Base-by-base conservation (phyloP, 2,113 vertebrate species). In the Channa argus region DNA sequence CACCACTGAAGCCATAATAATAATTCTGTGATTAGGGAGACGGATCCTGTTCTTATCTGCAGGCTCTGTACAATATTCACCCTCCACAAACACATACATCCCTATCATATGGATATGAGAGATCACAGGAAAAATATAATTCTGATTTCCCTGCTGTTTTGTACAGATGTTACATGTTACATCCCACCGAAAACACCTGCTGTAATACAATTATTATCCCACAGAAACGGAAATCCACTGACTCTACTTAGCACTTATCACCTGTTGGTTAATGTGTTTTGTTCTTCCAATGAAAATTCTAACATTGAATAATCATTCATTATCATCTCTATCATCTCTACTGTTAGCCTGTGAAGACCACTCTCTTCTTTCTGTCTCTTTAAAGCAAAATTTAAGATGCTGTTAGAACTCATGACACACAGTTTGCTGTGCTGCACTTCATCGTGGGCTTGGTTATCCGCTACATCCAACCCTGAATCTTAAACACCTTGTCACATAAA, bases 401-500 rank as follows among this genome's bases (percentile, higher is more conserved):
- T 59, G 54, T 81, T 56, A 53, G 36, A 45, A 71, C 36, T 75
- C 2, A 77, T 54, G 52, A 39, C 41, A 79, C 64, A 60, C 54
- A 66, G 53, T 74, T 52, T 64, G 36, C 58, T 49, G 64, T 24
- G 8, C 54, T 47, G 71, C 71, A 59, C 71, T 75, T 59, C 8
- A 43, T 43, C 34, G 47, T 45, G 8, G 41, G 66, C 71, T 71
- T 46, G 14, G 71, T 75, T 71, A 65, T 82, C 68, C 3, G 13
- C 6, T 50, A 84, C 77, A 75, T 34, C 74, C 77, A 58, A 15
- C 56, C 38, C 70, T 78, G 88, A 90, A 91, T 93, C 89, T 83
- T 92, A 92, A 93, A 88, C 88, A 91, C 76, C 88, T 91, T 39
- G 73, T 87, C 84, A 87, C 74, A 79, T 66, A 54, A 81, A 75